phyloP scores from a whole-genome alignment of 1,140 invertebrate species.

The Musca domestica region DNA sequence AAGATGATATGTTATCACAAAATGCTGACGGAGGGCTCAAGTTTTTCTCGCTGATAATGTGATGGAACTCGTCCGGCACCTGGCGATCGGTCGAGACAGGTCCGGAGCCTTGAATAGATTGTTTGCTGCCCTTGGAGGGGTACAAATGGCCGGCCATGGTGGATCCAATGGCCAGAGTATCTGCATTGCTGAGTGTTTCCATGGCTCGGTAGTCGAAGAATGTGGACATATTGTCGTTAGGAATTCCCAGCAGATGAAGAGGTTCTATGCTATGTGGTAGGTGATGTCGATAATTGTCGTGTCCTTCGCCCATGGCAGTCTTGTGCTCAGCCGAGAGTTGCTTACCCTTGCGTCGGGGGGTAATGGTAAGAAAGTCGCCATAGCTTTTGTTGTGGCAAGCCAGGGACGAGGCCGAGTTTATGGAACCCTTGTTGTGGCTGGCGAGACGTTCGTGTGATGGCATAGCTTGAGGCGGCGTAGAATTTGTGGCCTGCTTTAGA shows the following conservation, averaged over 20 bases:
- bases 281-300: conserved; percentile 32
- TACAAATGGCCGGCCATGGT: conserved; percentile 32
- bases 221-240: conserved; percentile 29
- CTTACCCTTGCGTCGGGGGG: conserved; percentile 34
- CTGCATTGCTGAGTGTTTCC: conserved; percentile 38
- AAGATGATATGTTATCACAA: conserved; percentile 31
- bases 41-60: conserved; percentile 36
- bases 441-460: too few relatives aligned
- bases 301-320: conserved; percentile 17
- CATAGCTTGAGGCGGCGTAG: background rate
- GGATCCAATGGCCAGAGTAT: conserved; percentile 38
- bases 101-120: conserved; percentile 10
- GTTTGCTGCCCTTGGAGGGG: conserved; percentile 26
- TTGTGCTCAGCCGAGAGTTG: conserved; percentile 24
- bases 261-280: conserved; percentile 37
- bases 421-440: background rate
- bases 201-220: conserved; percentile 36
- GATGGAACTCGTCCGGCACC: conserved; percentile 31
- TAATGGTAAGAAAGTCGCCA: conserved; percentile 36
- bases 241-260: conserved; percentile 31
- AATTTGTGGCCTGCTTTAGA: conserved; percentile 31
- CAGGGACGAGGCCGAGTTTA: conserved; percentile 1
- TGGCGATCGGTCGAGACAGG: background rate
- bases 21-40: conserved; percentile 43
- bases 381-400: conserved; percentile 36